Conservation (phyloP, 2,888 invertebrate species). For the Lithosia quadra region DNA sequence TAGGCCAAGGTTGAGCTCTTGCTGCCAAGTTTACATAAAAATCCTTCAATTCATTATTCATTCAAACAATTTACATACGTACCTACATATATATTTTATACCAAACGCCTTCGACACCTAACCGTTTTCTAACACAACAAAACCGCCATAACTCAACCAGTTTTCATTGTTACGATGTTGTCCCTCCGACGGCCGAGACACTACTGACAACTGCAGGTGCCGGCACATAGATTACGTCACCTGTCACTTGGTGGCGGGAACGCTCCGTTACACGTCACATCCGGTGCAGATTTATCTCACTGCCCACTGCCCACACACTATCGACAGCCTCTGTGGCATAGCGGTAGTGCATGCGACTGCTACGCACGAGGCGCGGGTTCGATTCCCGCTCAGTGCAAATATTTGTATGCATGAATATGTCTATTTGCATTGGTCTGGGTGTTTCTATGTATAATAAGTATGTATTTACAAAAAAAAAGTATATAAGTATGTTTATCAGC, state of each 20-base stretch:
- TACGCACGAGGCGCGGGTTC: too few species aligned
- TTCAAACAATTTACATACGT: not conserved
- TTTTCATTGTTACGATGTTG: conserved; percentile 29
- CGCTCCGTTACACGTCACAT: conserved; percentile 32
- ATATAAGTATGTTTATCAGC: too few species aligned
- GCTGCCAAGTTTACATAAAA: not conserved
- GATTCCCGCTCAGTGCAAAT: too few species aligned
- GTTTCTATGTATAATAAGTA: too few species aligned
- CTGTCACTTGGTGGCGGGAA: conserved; percentile 43
- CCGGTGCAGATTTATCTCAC: conserved; percentile 23
- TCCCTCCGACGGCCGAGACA: conserved; percentile 16
- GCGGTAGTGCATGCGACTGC: too few species aligned
- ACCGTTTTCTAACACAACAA: conserved; percentile 31
- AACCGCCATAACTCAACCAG: conserved; percentile 39
- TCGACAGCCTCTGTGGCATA: too few species aligned
- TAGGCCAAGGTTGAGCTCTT: too few species aligned
- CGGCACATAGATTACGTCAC: conserved; percentile 36
- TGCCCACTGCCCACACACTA: not conserved
- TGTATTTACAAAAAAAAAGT: too few species aligned
- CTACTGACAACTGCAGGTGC: conserved; percentile 32
- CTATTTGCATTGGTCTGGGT: too few species aligned
- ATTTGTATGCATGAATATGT: too few species aligned
- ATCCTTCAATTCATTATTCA: not conserved
- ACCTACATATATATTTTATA: not conserved
- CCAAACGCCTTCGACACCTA: conserved; percentile 3